Evolutionary conservation across 2,797 vertebrate species (phyloP), one percentile per base, ranked within the genome.

Genomic region (Coregonus ussuriensis): DNA sequence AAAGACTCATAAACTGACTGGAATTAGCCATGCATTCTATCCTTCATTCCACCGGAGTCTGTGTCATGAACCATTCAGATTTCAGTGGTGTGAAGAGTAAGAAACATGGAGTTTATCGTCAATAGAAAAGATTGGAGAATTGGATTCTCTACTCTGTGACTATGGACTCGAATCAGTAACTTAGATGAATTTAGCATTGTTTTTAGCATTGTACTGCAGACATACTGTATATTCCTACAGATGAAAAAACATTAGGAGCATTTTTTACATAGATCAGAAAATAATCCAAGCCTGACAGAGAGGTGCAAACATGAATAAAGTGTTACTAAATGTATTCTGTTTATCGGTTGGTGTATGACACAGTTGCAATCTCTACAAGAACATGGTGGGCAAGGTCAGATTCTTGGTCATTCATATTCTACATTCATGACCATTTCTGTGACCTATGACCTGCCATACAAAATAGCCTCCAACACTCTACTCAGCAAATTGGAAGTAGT

Each of bases 1-100:
- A 59, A 65, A 31, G 37, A 6, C 74, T 77, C 33, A 4, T 65
- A 21, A 47, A 79, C 74, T 77, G n/a, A 71, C 35, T 79, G 94
- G 94, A 93, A 91, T 92, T 1, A 85, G 96, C 96, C 94, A 94
- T 96, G 95, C 91, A 81, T 95, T 91, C 93, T 97, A 96, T 98
- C 98, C 98, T 99, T 98, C 98, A 99, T 99, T 98, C 97, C 97
- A 99, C 97, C 97, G 98, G 97, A 99, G 98, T 99, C 98, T 99
- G 98, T 98, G 90, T 95, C 89, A 71, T 82, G 94, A 94, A 88
- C 85, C 86, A 97, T 95, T 95, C 98, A 99, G 97, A 99, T 98
- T 98, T 98, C 98, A 97, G 97, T 98, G 97, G 96, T 91, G 93
- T 99, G 98, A 98, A 98, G 97, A 92, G 93, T 97, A 97, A 94